A percentile compares a stretch with the other conserved stretches of the same genome.
These are phyloP conservation scores for Caenorhabditis afra DNA, from an alignment of 2,888 invertebrate genomes.

Conservation along the genomic window DNA sequence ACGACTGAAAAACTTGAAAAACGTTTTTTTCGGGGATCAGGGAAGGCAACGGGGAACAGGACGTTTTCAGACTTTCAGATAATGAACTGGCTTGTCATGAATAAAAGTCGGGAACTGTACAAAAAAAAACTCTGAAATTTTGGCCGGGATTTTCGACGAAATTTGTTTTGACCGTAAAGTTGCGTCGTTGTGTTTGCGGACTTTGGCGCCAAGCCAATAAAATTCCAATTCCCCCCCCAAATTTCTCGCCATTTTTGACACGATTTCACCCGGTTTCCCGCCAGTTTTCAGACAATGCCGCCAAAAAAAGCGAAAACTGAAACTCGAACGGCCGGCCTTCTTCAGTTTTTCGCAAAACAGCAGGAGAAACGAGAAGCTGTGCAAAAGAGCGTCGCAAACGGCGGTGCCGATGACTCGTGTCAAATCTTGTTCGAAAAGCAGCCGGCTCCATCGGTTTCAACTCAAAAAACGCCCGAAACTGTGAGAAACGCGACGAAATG, in stretches of 20 bases:
- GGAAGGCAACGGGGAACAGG: neutral
- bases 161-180: neutral
- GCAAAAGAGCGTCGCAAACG: neutral
- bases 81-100: too few species aligned
- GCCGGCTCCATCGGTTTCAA: neutral
- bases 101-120: too few species aligned
- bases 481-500: slow-evolving; percentile 41
- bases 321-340: slow-evolving; percentile 7
- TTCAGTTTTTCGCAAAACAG: slow-evolving; percentile 43
- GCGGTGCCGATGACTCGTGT: slow-evolving; percentile 33
- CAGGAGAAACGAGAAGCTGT: slow-evolving; percentile 26
- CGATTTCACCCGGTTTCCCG: neutral
- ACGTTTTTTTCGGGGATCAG: neutral
- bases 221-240: neutral
- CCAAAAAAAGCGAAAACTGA: slow-evolving; percentile 21
- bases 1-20: neutral
- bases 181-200: slow-evolving; percentile 19
- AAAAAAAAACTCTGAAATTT: too few species aligned
- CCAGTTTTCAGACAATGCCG: slow-evolving; percentile 20
- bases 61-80: too few species aligned
- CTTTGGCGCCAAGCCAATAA: neutral
- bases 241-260: neutral
- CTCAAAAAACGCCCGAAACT: slow-evolving; percentile 16
- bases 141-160: too few species aligned
- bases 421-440: slow-evolving; percentile 39